These are phyloP conservation scores for Cinclus mexicanus DNA, from an alignment of 2,113 vertebrate species.

Conservation along the genomic window DNA sequence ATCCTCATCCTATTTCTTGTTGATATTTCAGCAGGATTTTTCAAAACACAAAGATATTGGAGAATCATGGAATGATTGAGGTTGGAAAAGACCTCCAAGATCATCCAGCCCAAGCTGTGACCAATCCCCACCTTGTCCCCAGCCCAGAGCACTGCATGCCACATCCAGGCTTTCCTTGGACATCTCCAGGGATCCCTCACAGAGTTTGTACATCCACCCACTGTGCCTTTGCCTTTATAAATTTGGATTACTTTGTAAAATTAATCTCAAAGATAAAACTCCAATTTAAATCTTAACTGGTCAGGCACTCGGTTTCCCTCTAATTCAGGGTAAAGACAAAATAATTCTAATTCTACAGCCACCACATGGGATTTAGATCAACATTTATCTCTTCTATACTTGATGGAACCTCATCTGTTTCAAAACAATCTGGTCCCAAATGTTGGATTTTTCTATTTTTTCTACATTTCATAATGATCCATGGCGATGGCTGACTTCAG, in stretches of 20 bases:
- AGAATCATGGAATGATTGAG: background rate
- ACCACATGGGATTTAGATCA: background rate
- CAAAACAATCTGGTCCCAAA: background rate
- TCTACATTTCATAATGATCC: background rate
- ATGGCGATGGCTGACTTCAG: background rate
- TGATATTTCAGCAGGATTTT: background rate
- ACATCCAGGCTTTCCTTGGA: background rate
- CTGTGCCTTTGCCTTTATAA: background rate
- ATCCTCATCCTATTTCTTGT: background rate
- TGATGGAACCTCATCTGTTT: background rate
- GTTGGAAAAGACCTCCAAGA: background rate
- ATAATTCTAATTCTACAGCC: background rate
- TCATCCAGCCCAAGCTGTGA: background rate
- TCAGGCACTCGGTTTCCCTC: background rate
- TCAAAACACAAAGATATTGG: background rate
- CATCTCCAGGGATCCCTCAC: background rate
- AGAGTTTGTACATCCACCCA: background rate
- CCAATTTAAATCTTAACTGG: background rate
- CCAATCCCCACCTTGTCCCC: background rate
- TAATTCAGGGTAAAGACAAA: background rate
- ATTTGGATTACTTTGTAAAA: background rate
- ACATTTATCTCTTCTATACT: background rate
- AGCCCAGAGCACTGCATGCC: background rate
- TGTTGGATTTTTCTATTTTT: background rate
- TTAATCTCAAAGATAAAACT: background rate